A percentile compares a stretch with the other conserved stretches of the same genome.
phyloP scores from a whole-genome alignment of 2,888 invertebrate species.

The Ophion obscuratus region DNA sequence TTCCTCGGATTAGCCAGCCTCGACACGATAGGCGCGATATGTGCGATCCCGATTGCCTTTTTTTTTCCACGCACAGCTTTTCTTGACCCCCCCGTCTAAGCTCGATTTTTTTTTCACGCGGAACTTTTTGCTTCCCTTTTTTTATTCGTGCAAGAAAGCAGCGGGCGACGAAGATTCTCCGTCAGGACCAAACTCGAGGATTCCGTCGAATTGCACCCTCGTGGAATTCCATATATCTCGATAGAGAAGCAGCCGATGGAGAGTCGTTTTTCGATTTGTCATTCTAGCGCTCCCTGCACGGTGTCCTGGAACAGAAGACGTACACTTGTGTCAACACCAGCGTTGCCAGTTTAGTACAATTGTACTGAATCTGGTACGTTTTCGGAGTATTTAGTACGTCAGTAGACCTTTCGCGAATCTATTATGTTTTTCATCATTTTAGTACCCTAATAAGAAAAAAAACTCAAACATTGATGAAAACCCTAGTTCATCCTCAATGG shows the following conservation, averaged over 20 bases:
- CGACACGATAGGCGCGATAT: constrained; percentile 23
- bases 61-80: neutral
- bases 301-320: constrained; percentile 23
- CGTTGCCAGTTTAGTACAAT: no score
- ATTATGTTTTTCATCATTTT: no score
- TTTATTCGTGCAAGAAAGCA: no score
- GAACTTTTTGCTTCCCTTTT: neutral
- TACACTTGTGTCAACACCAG: neutral
- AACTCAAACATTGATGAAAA: no score
- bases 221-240: neutral
- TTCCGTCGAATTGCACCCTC: neutral
- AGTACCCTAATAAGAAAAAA: no score
- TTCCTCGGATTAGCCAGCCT: constrained; percentile 62
- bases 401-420: no score
- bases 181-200: neutral
- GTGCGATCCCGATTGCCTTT: no score
- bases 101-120: neutral
- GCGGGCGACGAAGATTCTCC: no score
- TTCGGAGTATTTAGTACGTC: no score
- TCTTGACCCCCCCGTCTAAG: neutral
- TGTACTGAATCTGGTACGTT: no score
- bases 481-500: no score
- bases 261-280: neutral
- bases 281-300: neutral
- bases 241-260: neutral